Base-by-base conservation (phyloP, 2,888 invertebrate genomes). In the Autographa pulchrina region DNA sequence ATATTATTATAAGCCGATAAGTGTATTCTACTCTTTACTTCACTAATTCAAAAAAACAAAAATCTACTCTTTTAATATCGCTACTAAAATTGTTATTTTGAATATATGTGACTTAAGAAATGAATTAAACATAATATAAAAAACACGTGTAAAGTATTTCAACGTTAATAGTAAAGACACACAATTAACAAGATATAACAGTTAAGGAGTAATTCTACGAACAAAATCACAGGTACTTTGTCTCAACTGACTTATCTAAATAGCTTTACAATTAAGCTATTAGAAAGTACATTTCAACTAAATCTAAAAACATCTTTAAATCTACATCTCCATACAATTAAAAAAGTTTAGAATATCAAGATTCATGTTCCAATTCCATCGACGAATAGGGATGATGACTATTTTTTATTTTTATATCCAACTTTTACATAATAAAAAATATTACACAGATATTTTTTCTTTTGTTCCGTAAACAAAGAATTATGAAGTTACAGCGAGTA, bases 151-250 rank as follows among this genome's bases (percentile, higher is more conserved):
- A 5, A n/a, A 16, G 16, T 16, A n/a, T 48, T 48, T 3, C 14
- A 43, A 43, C 14, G 14, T 14, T 16, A 43, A 14, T 4, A 16
- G 5, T 14, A 43, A 14, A 48, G 1, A n/a, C 48, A 48, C n/a
- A 48, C 48, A 48, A 16, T 5, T 48, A 8, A 48, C 48, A 48
- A n/a, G n/a, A n/a, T 7, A 48, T 7, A n/a, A 43, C 6, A n/a
- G 0, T 48, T 48, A 48, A 48, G 5, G n/a, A 48, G 6, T 16
- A 18, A 59, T 16, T 59, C 20, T 77, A 72, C 56, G 43, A 70
- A 73, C 68, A 78, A 61, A 77, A 76, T 78, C 76, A 76, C 76
- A 78, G 76, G 70, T 65, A 74, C 75, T 74, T 74, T 78, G 79
- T 78, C 43, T 74, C 64, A 16, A 54, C 70, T 77, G 66, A 77